A percentile compares a stretch with the other conserved stretches of the same genome.
These are phyloP conservation scores for Cyprinus carpio DNA, from an alignment of 2,113 vertebrate species.

Conservation along the genomic window DNA sequence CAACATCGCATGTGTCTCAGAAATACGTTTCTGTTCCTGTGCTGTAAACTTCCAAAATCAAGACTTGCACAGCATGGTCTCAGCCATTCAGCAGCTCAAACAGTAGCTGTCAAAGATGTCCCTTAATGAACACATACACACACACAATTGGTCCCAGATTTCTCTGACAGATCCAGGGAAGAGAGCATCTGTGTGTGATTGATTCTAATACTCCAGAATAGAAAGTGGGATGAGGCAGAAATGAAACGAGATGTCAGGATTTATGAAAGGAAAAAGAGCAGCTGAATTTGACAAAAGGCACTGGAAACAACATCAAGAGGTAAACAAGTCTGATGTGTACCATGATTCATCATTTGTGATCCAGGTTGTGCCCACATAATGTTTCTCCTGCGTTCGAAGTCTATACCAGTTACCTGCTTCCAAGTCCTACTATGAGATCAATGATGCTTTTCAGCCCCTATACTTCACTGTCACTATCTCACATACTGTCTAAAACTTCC, in stretches of 20 bases:
- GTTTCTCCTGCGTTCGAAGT: background rate
- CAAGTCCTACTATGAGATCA: background rate
- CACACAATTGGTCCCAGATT: background rate
- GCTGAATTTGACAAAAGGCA: background rate
- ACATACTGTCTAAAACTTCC: background rate
- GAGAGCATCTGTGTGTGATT: conserved; percentile 1
- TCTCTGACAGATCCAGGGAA: background rate
- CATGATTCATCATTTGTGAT: background rate
- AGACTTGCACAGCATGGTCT: conserved; percentile 2
- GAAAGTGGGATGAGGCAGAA: background rate
- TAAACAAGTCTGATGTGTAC: background rate
- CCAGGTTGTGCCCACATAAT: background rate
- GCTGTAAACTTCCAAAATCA: background rate
- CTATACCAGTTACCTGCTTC: background rate
- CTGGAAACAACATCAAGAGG: background rate
- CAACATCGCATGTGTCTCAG: background rate
- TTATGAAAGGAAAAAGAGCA: background rate
- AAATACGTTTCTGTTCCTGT: background rate
- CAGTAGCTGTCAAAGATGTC: background rate
- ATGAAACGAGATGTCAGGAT: background rate
- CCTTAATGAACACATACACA: conserved; percentile 2
- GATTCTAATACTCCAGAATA: conserved; percentile 23
- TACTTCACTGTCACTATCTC: no score
- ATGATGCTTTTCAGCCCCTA: background rate
- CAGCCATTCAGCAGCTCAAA: conserved; percentile 1